Evolutionary conservation across 2,888 invertebrate genomes (phyloP).

Genomic region (Chydorus sphaericus): DNA sequence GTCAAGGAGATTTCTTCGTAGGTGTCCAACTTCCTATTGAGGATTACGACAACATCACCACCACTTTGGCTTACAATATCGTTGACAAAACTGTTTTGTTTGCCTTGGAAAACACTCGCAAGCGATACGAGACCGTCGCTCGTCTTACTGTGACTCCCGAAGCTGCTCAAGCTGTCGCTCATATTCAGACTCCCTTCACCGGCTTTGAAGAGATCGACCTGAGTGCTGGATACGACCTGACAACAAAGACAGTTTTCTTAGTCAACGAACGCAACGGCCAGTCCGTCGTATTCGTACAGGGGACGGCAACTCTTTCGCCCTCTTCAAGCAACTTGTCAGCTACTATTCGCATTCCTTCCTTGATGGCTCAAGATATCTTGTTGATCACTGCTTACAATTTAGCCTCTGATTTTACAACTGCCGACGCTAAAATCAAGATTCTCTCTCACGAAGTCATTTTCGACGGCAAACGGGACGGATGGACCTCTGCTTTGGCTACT

Average conservation of each 20-base stretch:
- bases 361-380: neutral
- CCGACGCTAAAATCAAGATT: neutral
- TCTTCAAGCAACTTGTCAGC: neutral
- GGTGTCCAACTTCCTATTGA: neutral
- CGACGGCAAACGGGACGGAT: neutral
- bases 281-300: neutral
- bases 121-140: conserved; percentile 7
- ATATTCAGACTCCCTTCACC: conserved; percentile 12
- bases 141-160: neutral
- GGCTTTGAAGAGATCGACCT: conserved; percentile 14
- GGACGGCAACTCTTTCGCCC: neutral
- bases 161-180: neutral
- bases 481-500: neutral
- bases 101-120: neutral
- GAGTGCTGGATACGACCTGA: conserved; percentile 2
- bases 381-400: neutral
- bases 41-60: neutral
- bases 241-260: neutral
- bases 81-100: neutral
- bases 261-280: conserved; percentile 10
- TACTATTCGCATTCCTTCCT: neutral
- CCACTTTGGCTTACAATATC: neutral
- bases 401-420: neutral
- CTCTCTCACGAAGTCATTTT: neutral
- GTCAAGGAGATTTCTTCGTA: neutral